These are phyloP conservation scores for Sinella curviseta DNA, from an alignment of 1,140 invertebrate species.

Conservation along the genomic window DNA sequence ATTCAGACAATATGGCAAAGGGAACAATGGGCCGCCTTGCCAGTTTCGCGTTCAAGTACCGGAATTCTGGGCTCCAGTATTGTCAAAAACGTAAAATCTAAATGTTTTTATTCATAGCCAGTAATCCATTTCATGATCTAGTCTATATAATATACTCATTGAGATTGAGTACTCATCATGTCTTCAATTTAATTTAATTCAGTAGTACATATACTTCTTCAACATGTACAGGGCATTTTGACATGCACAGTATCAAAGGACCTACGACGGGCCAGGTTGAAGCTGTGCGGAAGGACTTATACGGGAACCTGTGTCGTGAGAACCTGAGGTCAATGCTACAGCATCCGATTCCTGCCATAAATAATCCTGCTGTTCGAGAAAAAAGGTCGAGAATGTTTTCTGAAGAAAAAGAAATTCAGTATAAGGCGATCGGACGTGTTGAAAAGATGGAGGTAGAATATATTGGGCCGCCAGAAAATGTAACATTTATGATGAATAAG, in stretches of 20 bases:
- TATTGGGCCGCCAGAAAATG: slow-evolving; percentile 64
- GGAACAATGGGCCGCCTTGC: too few species aligned
- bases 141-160: too few species aligned
- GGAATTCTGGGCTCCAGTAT: too few species aligned
- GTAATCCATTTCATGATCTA: too few species aligned
- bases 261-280: slow-evolving; percentile 41
- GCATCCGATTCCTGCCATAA: slow-evolving; percentile 37
- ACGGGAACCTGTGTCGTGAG: slow-evolving; percentile 36
- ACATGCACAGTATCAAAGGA: slow-evolving; percentile 23
- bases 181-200: too few species aligned
- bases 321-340: slow-evolving; percentile 26
- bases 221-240: slow-evolving; percentile 17
- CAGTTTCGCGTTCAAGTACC: too few species aligned
- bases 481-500: slow-evolving; percentile 86
- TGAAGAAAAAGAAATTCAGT: slow-evolving; percentile 74
- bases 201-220: too few species aligned
- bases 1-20: too few species aligned
- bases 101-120: too few species aligned
- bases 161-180: too few species aligned
- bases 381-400: slow-evolving; percentile 64
- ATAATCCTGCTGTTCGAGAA: slow-evolving; percentile 37
- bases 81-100: too few species aligned
- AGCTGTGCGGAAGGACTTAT: slow-evolving; percentile 35
- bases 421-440: slow-evolving; percentile 71
- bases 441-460: slow-evolving; percentile 90